phyloP scores from a whole-genome alignment of 2,113 vertebrate species.

The Aspiorhynchus laticeps region DNA sequence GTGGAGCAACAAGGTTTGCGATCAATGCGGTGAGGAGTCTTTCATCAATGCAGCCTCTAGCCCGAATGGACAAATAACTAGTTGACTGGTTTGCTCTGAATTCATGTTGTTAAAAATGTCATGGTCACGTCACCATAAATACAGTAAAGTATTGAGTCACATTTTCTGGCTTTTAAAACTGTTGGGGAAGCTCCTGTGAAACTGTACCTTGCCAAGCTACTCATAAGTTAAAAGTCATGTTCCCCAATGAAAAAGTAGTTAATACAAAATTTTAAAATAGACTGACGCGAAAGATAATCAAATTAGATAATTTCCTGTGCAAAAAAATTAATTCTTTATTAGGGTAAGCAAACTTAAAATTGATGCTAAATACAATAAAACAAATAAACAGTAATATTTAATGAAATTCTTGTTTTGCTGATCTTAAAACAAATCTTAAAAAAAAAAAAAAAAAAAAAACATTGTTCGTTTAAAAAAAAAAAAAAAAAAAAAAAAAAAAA shows the following conservation, averaged over 20 bases:
- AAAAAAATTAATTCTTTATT: neutral
- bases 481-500: no score
- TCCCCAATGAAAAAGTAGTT: no score
- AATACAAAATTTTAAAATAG: no score
- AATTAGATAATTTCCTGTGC: no score
- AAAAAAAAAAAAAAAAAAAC: no score
- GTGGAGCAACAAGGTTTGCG: neutral
- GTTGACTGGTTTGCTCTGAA: neutral
- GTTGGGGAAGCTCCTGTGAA: neutral
- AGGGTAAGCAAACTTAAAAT: neutral
- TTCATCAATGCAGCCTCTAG: neutral
- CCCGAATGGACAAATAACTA: neutral
- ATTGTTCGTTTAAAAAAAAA: no score
- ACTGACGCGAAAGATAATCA: no score
- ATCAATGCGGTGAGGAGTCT: neutral
- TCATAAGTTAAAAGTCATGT: no score
- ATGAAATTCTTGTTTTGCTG: no score
- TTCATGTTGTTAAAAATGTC: neutral
- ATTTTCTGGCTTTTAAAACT: neutral
- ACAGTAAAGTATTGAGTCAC: neutral
- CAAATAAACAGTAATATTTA: no score
- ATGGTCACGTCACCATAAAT: neutral
- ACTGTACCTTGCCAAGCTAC: neutral
- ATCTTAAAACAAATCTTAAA: no score
- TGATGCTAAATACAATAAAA: no score